These are phyloP conservation scores for Atrina japonica DNA, from an alignment of 2,888 invertebrate genomes.

Conservation along the genomic window DNA sequence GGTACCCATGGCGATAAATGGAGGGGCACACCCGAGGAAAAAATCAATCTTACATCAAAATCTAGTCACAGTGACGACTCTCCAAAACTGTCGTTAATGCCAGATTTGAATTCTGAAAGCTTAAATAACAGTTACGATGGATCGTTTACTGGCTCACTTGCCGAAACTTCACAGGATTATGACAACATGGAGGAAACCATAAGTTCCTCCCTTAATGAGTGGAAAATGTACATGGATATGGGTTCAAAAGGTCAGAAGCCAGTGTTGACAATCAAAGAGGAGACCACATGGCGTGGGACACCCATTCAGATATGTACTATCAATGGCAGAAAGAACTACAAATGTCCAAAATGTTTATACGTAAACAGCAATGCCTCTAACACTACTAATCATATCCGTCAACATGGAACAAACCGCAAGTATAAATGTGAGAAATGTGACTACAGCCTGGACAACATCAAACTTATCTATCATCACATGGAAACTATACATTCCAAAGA, in stretches of 20 bases:
- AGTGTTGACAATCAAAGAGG: slow-evolving; percentile 54
- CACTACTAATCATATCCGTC: slow-evolving; percentile 63
- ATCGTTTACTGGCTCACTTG: slow-evolving; percentile 19
- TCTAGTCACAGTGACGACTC: not conserved
- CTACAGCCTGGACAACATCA: slow-evolving; percentile 69
- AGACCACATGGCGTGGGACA: slow-evolving; percentile 55
- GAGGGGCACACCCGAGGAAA: slow-evolving; percentile 63
- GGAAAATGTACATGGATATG: slow-evolving; percentile 37
- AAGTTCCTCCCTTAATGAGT: slow-evolving; percentile 38
- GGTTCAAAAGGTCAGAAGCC: slow-evolving; percentile 83
- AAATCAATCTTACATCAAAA: slow-evolving; percentile 50
- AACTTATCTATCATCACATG: slow-evolving; percentile 66
- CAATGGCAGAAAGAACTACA: slow-evolving; percentile 68
- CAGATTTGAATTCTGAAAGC: slow-evolving; percentile 36
- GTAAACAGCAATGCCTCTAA: slow-evolving; percentile 67
- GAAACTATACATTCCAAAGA: slow-evolving; percentile 61
- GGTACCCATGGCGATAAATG: slow-evolving; percentile 68
- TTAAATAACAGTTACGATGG: slow-evolving; percentile 49
- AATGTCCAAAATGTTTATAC: slow-evolving; percentile 82
- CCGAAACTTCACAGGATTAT: slow-evolving; percentile 25
- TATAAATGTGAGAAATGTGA: slow-evolving; percentile 71
- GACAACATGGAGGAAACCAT: slow-evolving; percentile 32
- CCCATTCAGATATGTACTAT: slow-evolving; percentile 64
- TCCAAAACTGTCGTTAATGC: not conserved
- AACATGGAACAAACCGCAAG: slow-evolving; percentile 64